Conservation (phyloP, 2,797 vertebrate species). For the Lacerta bilineata region DNA sequence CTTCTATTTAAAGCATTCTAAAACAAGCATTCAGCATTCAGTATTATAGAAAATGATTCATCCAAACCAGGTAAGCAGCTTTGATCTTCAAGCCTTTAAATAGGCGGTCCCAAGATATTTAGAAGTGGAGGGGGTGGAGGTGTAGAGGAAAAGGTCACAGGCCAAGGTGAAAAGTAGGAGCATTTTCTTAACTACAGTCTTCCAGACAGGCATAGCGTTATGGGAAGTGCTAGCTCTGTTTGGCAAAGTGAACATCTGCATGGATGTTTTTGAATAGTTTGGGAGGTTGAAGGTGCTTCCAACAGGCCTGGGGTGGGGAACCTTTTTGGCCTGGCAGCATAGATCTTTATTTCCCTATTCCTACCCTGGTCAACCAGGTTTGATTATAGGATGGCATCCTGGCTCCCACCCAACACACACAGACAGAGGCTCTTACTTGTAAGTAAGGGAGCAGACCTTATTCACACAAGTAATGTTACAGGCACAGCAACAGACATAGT, state of each 20-base stretch:
- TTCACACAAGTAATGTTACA: no score
- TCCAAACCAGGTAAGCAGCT: constrained; percentile 28
- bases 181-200: background rate
- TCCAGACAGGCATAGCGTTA: background rate
- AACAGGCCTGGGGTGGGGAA: background rate
- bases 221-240: background rate
- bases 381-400: no score
- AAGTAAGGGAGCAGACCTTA: no score
- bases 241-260: background rate
- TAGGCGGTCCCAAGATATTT: background rate
- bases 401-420: no score
- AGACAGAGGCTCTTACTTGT: no score
- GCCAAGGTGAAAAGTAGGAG: background rate
- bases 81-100: constrained; percentile 26
- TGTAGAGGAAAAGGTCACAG: background rate
- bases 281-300: background rate
- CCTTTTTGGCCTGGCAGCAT: no score
- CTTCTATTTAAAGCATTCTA: constrained; percentile 43
- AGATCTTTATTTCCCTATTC: no score
- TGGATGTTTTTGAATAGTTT: background rate
- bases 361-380: no score
- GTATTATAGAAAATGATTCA: constrained; percentile 37
- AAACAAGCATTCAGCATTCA: constrained; percentile 18
- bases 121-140: background rate
- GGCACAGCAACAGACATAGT: no score